Percentiles rank a stretch among this genome's conserved stretches.
Evolutionary conservation across 2,113 vertebrate genomes (phyloP).

Genomic region (Corvus moneduloides): DNA sequence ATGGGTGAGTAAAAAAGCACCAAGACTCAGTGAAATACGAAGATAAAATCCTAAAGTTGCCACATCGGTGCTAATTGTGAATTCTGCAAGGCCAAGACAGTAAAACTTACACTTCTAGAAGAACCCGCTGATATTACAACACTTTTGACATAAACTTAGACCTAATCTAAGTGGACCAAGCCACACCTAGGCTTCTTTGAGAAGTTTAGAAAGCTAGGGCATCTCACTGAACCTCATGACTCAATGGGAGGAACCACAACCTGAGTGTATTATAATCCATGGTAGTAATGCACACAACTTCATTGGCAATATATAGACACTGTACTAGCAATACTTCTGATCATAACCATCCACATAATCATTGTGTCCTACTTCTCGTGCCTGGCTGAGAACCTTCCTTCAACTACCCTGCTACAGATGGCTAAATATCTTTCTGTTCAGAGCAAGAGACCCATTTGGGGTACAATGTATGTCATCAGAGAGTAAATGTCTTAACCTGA

Average conservation of each 20-base stretch:
- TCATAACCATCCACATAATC: background rate
- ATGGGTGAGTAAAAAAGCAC: background rate
- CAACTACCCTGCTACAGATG: background rate
- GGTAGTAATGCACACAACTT: background rate
- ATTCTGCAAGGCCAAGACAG: background rate
- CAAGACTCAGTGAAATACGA: background rate
- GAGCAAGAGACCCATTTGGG: fast-evolving
- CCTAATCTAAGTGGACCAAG: background rate
- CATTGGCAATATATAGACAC: too few species aligned
- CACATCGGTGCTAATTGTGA: background rate
- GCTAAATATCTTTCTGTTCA: background rate
- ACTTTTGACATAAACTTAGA: background rate
- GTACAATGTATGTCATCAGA: background rate
- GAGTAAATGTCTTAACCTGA: background rate
- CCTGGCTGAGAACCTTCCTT: background rate
- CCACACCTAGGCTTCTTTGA: background rate
- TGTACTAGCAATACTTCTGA: background rate
- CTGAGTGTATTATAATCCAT: background rate
- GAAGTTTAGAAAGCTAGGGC: background rate
- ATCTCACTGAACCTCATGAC: background rate
- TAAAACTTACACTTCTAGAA: background rate
- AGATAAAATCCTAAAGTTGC: background rate
- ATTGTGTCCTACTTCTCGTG: background rate
- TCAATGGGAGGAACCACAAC: background rate
- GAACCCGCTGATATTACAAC: background rate